These are phyloP conservation scores for Masticophis lateralis DNA, from an alignment of 2,797 vertebrate species.

Conservation along the genomic window DNA sequence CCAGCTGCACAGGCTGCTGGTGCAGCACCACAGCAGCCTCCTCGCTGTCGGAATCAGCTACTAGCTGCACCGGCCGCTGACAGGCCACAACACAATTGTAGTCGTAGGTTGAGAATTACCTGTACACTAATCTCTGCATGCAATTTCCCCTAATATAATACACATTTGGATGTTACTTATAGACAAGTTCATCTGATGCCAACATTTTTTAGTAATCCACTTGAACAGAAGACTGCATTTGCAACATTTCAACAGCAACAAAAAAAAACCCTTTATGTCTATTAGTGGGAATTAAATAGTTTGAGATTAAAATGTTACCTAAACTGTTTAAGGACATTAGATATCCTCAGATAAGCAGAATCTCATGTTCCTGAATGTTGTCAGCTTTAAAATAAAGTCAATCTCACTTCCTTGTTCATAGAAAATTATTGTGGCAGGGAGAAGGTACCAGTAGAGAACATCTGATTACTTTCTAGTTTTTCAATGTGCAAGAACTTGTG, in stretches of 20 bases:
- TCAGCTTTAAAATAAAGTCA: neutral
- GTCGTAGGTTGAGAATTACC: too few relatives aligned
- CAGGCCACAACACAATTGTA: too few relatives aligned
- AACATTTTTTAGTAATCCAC: neutral
- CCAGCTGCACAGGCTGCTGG: too few relatives aligned
- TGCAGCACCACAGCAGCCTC: too few relatives aligned
- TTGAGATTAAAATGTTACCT: neutral
- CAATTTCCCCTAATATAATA: neutral
- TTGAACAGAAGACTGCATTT: neutral
- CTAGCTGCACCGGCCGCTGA: too few relatives aligned
- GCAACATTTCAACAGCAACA: neutral
- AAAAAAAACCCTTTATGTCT: neutral
- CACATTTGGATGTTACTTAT: neutral
- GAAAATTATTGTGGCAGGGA: neutral
- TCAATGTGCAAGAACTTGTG: too few relatives aligned
- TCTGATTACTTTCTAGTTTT: neutral
- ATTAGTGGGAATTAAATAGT: neutral
- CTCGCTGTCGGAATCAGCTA: too few relatives aligned
- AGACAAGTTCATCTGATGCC: neutral
- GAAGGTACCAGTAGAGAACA: neutral
- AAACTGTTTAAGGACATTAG: neutral
- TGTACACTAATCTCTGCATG: neutral
- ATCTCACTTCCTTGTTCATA: neutral
- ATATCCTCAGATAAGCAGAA: neutral
- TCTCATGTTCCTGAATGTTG: neutral